Evolutionary conservation across 2,888 invertebrate species (phyloP), one percentile per base, ranked within the genome.

Genomic region (Nezara viridula): DNA sequence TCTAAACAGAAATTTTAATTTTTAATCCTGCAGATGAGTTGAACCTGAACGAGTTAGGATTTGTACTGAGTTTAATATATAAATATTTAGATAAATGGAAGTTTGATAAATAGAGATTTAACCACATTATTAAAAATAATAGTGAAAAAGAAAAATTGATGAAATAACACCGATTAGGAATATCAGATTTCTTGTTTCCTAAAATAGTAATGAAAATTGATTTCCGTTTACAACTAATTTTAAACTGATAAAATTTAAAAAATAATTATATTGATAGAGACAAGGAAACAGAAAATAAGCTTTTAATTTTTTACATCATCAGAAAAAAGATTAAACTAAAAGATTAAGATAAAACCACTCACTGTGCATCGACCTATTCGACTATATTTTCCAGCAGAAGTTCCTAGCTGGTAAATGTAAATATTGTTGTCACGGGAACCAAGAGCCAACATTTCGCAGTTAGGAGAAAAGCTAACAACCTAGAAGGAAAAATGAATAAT

Each of bases 361-460:
- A 98, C 98, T 93, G 96, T 94, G 93, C 98, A 98, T 92, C 96
- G 95, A 73, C 98, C 98, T 90, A 97, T 94, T 90, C 97, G 94
- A 91, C 95, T 95, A 93, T 96, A 98, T 91, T 96, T 95, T 27
- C 95, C 94, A n/a, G 95, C 96, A 91, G 94, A 95, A 90, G 96
- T 96, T 88, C 95, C 95, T 7, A 96, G 96, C 93, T 97, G 96
- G 94, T 98, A 98, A 90, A 98, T 94, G 93, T 98, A 98, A 92
- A 98, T 96, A 92, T 95, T 95, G 94, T 97, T 98, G 93, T 98
- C 98, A 21, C 97, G 94, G 0, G 97, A 98, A 12, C 98, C 98
- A 88, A 98, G 93, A 21, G 98, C 98, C 89, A 98, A 93, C 92
- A 96, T 93, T 91, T 94, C 94, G 91, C 97, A 97, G 94, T 98